Conservation (phyloP, 2,797 vertebrate genomes). For the Florisuga fusca region DNA sequence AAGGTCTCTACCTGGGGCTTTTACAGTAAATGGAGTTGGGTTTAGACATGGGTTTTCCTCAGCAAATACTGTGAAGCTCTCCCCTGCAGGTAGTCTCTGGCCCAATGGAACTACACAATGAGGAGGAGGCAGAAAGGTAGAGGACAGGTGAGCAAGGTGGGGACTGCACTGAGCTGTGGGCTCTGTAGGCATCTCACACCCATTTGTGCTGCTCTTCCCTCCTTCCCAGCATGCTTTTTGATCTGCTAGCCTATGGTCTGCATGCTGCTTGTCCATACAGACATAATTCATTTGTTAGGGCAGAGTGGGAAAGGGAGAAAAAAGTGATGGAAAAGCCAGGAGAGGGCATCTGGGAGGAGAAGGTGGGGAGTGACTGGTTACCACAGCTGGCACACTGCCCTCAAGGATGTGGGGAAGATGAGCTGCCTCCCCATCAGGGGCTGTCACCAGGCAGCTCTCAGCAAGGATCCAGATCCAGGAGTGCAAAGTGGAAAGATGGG, state of each 20-base stretch:
- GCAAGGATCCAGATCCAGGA: neutral
- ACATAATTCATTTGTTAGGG: neutral
- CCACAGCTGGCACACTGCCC: neutral
- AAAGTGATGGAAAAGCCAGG: neutral
- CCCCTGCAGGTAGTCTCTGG: neutral
- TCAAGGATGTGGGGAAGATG: neutral
- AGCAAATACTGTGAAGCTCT: neutral
- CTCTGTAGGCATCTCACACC: neutral
- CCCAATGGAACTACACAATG: neutral
- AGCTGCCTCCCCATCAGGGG: neutral
- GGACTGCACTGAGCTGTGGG: neutral
- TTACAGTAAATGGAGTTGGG: neutral
- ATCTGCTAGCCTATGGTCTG: neutral
- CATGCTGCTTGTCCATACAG: accelerated
- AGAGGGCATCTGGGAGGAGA: neutral
- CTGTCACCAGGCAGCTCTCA: neutral
- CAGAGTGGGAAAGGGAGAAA: neutral
- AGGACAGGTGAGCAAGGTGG: neutral
- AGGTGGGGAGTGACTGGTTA: neutral
- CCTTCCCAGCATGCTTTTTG: neutral
- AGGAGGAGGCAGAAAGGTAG: neutral
- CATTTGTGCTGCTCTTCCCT: neutral
- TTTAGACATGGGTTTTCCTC: neutral
- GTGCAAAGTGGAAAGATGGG: neutral
- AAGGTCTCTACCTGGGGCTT: neutral